phyloP scores from a whole-genome alignment of 2,113 vertebrate genomes.

The Alaudala cheleensis region DNA sequence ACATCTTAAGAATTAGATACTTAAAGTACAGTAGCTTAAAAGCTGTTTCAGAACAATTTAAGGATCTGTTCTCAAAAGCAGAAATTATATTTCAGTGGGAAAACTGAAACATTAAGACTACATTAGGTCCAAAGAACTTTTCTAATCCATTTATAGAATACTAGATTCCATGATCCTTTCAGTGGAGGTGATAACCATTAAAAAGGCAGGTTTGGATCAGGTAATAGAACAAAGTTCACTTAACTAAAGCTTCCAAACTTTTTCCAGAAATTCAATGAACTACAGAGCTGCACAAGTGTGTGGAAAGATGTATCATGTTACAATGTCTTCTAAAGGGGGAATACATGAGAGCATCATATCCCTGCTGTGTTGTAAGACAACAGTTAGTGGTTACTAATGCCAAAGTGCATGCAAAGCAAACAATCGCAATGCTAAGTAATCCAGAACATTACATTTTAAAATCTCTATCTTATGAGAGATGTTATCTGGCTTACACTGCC shows the following conservation, averaged over 20 bases:
- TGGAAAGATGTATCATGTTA: background rate
- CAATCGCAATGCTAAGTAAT: background rate
- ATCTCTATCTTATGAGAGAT: background rate
- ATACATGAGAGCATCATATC: background rate
- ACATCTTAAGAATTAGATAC: background rate
- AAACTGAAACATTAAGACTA: background rate
- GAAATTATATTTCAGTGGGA: background rate
- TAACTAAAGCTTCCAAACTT: background rate
- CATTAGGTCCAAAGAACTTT: background rate
- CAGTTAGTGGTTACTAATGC: background rate
- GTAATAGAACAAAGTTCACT: background rate
- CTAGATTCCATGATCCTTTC: background rate
- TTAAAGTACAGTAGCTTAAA: background rate
- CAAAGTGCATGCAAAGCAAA: conserved; percentile 36
- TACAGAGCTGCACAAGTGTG: background rate
- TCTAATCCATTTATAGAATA: background rate
- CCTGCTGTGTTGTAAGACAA: background rate
- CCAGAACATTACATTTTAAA: background rate
- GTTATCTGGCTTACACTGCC: conserved; percentile 3
- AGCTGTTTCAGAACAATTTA: background rate
- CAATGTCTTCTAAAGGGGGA: background rate
- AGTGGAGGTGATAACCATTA: background rate
- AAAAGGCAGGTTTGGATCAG: background rate
- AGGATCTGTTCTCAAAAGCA: background rate
- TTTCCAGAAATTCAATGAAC: background rate